Conservation (phyloP, 64 coral and sea anemone genomes). For the Trachythela sp. region DNA sequence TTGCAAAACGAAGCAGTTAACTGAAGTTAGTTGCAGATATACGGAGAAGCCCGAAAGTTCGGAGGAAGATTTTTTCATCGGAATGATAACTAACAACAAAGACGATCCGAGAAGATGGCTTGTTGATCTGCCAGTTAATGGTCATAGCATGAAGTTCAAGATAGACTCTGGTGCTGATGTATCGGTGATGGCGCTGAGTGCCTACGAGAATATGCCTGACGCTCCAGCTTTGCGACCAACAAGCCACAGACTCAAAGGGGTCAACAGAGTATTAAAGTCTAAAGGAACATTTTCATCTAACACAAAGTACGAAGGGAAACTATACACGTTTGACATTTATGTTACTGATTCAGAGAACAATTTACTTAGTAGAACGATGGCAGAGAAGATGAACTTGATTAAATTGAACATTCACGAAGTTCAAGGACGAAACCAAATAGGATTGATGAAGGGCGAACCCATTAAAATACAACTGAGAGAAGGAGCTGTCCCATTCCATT, state of each 20-base stretch:
- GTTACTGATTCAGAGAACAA: neutral
- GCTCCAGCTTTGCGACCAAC: neutral
- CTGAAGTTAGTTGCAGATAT: neutral
- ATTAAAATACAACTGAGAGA: conserved; percentile 1
- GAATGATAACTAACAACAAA: neutral
- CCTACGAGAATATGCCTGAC: neutral
- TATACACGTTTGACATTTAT: neutral
- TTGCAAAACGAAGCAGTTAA: neutral
- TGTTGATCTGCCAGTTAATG: neutral
- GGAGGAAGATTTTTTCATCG: neutral
- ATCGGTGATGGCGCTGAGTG: neutral
- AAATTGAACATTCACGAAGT: neutral
- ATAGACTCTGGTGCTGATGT: neutral
- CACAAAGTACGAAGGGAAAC: neutral
- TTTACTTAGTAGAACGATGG: neutral
- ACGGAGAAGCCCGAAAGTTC: neutral
- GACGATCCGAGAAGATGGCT: neutral
- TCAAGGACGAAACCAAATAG: neutral
- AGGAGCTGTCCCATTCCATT: neutral
- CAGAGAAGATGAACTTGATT: neutral
- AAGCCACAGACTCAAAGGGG: neutral
- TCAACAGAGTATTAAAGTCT: neutral
- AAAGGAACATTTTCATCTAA: neutral
- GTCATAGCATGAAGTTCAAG: neutral
- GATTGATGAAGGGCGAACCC: neutral